These are phyloP conservation scores for Alauda arvensis DNA, from an alignment of 2,797 vertebrate genomes.

Conservation along the genomic window DNA sequence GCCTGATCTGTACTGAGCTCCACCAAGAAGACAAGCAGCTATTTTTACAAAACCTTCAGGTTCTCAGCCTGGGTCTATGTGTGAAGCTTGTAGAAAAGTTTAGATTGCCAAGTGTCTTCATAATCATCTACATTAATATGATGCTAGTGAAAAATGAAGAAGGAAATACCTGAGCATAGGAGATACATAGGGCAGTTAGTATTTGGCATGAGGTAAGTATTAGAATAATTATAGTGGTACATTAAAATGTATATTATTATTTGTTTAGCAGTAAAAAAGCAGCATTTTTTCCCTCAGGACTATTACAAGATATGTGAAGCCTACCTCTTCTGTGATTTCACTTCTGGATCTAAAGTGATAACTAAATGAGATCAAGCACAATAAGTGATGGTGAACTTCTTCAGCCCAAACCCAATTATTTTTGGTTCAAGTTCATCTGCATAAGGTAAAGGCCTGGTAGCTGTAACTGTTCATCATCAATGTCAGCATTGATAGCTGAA, in stretches of 20 bases:
- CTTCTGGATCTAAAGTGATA: not conserved
- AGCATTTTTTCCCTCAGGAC: not conserved
- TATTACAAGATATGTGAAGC: not conserved
- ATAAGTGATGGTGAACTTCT: not conserved
- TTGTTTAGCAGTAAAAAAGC: not conserved
- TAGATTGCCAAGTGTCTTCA: not conserved
- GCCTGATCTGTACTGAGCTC: not conserved
- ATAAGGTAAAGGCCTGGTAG: not conserved
- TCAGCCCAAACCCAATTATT: not conserved
- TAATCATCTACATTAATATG: not conserved
- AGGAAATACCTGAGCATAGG: not conserved
- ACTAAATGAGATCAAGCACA: not conserved
- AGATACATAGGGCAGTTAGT: not conserved
- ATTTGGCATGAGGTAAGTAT: not conserved
- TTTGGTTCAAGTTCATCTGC: not conserved
- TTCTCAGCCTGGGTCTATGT: not conserved
- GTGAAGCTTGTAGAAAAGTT: not conserved
- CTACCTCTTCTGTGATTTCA: not conserved
- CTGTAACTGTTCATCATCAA: not conserved
- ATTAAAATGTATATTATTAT: not conserved
- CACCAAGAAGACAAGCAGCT: not conserved
- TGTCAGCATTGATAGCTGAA: not conserved
- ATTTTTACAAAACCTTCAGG: not conserved
- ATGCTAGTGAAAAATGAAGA: not conserved
- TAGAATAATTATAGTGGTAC: not conserved